Evolutionary conservation across 37 sponge, comb jelly and placozoan genomes (phyloP).

Genomic region (Aplysina aerophoba): DNA sequence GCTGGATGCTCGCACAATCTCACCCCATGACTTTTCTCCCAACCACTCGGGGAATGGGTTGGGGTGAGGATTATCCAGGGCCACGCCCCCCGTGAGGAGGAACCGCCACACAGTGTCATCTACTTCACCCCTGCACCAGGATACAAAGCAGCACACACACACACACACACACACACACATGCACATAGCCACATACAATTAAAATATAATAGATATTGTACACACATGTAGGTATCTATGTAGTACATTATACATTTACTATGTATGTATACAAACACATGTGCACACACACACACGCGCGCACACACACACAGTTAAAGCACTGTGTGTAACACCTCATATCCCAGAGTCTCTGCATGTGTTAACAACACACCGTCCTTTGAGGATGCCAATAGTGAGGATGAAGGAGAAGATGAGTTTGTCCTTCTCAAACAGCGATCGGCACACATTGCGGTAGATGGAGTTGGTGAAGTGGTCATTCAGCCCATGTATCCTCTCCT

Average conservation of each 20-base stretch:
- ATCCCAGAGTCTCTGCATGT: not conserved
- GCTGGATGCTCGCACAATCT: conserved; percentile 92
- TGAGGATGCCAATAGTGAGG: conserved; percentile 88
- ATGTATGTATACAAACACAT: too few relatives aligned
- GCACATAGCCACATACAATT: not conserved
- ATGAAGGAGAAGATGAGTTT: conserved; percentile 95
- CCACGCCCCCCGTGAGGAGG: conserved; percentile 98
- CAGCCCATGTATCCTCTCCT: conserved; percentile 82
- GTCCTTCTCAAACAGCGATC: conserved; percentile 99
- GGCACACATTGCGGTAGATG: conserved; percentile 98
- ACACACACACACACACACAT: not conserved
- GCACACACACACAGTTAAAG: too few relatives aligned
- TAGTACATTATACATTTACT: too few relatives aligned
- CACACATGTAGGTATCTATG: too few relatives aligned
- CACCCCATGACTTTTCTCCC: conserved; percentile 98
- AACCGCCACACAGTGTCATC: conserved; percentile 96
- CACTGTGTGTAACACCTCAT: too few relatives aligned
- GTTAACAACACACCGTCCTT: conserved; percentile 66
- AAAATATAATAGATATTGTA: too few relatives aligned
- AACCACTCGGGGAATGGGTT: conserved; percentile 98
- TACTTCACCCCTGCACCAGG: conserved; percentile 67
- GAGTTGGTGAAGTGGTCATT: conserved; percentile 97
- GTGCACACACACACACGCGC: too few relatives aligned
- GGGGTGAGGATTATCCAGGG: conserved; percentile 97
- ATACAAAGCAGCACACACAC: not conserved